Percentiles rank a stretch among this genome's conserved stretches.
Evolutionary conservation across 2,888 invertebrate genomes (phyloP).

Genomic region (Oasisia sp.): DNA sequence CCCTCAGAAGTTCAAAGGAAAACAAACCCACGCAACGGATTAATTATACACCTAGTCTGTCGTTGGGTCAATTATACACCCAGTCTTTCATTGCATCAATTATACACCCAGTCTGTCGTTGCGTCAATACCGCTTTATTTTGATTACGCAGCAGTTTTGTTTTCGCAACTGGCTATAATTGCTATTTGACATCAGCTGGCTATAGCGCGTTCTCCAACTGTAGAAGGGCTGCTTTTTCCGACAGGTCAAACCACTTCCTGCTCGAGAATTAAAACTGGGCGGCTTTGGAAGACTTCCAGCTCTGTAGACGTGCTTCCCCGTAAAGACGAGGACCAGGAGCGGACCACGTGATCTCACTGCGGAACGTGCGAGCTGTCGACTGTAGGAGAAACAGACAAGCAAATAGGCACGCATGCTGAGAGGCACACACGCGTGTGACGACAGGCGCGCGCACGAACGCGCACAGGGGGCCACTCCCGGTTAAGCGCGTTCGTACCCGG

Average conservation of each 20-base stretch:
- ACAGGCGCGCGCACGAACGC: not conserved
- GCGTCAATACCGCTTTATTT: not conserved
- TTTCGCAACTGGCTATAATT: not conserved
- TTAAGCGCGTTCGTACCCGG: no score
- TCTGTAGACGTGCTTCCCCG: not conserved
- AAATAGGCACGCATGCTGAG: not conserved
- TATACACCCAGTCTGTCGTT: not conserved
- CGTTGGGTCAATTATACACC: not conserved
- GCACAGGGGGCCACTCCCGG: not conserved
- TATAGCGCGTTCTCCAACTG: no score
- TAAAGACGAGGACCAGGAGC: not conserved
- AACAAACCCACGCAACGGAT: not conserved
- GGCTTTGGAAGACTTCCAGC: not conserved
- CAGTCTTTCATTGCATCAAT: not conserved
- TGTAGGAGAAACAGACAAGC: not conserved
- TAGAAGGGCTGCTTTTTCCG: not conserved
- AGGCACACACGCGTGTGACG: not conserved
- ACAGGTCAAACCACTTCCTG: not conserved
- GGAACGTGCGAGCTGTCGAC: not conserved
- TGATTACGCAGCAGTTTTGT: not conserved
- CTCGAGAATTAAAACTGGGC: not conserved
- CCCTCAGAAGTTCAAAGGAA: not conserved
- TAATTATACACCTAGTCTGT: not conserved
- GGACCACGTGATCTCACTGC: not conserved
- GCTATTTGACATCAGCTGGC: not conserved